Conservation (phyloP, 2,797 vertebrate species). For the Pseudocheirus occidentalis region DNA sequence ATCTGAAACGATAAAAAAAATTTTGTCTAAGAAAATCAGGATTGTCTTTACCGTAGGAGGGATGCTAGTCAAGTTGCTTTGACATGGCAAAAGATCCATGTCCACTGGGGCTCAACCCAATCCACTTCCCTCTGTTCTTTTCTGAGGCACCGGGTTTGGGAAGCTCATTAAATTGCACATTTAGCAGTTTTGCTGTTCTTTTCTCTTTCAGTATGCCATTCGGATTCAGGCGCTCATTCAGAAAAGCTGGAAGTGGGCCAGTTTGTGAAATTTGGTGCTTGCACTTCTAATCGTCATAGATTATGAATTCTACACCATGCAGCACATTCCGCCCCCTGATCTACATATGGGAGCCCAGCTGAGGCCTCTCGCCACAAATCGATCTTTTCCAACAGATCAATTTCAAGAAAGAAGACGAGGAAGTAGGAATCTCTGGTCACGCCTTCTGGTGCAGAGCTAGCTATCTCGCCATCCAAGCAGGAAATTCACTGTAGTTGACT, state of each 20-base stretch:
- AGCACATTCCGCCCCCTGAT: slow-evolving; percentile 20
- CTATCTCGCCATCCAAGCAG: background rate
- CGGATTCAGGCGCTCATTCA: slow-evolving; percentile 61
- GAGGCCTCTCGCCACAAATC: slow-evolving; percentile 6
- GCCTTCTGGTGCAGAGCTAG: slow-evolving; percentile 27
- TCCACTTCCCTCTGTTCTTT: slow-evolving; percentile 52
- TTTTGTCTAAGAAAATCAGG: slow-evolving; percentile 73
- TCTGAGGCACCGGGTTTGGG: slow-evolving; percentile 35
- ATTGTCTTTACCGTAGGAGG: slow-evolving; percentile 66
- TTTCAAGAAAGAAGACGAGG: slow-evolving; percentile 6
- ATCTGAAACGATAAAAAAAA: slow-evolving; percentile 70
- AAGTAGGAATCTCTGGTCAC: background rate
- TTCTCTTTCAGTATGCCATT: slow-evolving; percentile 53
- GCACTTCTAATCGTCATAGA: slow-evolving; percentile 69
- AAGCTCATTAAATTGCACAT: slow-evolving; percentile 68
- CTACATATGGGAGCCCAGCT: slow-evolving; percentile 13
- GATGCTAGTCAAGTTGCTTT: slow-evolving; percentile 73
- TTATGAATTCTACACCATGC: slow-evolving; percentile 65
- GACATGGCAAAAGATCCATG: slow-evolving; percentile 37
- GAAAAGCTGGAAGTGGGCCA: slow-evolving; percentile 59
- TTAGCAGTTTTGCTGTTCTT: slow-evolving; percentile 76
- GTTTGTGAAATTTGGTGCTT: slow-evolving; percentile 68
- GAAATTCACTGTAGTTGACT: background rate
- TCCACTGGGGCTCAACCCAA: slow-evolving; percentile 41
- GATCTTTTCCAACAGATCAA: slow-evolving; percentile 48